Conservation (phyloP, 1,140 invertebrate genomes). For the Drosophila pseudoobscura region DNA sequence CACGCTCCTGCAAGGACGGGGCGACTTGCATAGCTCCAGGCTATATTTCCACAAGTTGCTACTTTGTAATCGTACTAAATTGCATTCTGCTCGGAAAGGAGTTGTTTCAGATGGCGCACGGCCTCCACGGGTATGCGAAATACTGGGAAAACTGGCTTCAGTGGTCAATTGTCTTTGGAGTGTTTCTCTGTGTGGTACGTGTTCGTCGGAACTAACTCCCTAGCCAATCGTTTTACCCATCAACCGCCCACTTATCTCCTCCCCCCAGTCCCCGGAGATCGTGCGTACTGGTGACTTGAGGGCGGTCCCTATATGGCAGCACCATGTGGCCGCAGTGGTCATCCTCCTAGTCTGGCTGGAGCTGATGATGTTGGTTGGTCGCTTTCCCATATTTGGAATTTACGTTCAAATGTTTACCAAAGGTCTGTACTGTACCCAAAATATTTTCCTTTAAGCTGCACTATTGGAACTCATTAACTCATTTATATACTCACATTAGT, state of each 20-base stretch:
- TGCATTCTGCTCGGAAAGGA: conserved; percentile 88
- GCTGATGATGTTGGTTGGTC: conserved; percentile 91
- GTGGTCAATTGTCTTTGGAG: conserved; percentile 88
- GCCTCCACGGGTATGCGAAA: conserved; percentile 88
- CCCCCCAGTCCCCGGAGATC: conserved; percentile 63
- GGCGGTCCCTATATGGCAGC: conserved; percentile 87
- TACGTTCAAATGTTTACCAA: conserved; percentile 94
- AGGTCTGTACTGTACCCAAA: conserved; percentile 72
- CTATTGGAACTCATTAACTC: neutral
- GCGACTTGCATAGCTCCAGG: conserved; percentile 83
- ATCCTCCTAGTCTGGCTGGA: conserved; percentile 91
- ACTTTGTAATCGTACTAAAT: conserved; percentile 86
- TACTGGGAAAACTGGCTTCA: conserved; percentile 94
- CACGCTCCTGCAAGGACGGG: conserved; percentile 78
- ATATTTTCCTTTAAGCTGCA: neutral
- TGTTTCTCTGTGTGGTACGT: conserved; percentile 86
- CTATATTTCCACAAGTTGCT: conserved; percentile 85
- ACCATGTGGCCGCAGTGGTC: conserved; percentile 90
- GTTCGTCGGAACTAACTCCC: neutral
- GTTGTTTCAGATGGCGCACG: conserved; percentile 89
- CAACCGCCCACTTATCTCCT: neutral
- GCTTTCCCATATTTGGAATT: conserved; percentile 92
- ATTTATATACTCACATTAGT: conserved; percentile 83
- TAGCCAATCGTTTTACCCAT: neutral
- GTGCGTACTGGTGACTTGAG: conserved; percentile 59